Evolutionary conservation across 2,888 invertebrate species (phyloP).

Genomic region (Pyrrhia umbra): DNA sequence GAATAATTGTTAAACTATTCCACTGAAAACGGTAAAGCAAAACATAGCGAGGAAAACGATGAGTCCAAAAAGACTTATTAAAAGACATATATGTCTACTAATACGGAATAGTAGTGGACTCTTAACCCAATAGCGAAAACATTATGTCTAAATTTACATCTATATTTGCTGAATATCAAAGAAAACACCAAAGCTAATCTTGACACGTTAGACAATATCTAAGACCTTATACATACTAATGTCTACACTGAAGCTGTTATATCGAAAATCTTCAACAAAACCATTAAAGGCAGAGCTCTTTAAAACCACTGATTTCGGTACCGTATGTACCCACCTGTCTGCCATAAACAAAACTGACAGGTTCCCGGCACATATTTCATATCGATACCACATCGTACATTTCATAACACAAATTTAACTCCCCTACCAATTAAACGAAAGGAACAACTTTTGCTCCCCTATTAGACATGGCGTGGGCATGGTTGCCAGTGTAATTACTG

Average conservation of each 20-base stretch:
- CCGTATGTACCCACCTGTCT: constrained; percentile 25
- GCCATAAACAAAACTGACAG: constrained; percentile 40
- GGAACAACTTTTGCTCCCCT: constrained; percentile 37
- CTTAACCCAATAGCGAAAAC: too few species aligned
- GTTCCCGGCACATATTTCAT: constrained; percentile 42
- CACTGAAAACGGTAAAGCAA: too few species aligned
- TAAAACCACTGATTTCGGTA: not conserved
- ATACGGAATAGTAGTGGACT: too few species aligned
- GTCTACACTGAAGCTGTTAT: too few species aligned
- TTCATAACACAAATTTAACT: constrained; percentile 34
- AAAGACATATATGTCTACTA: too few species aligned
- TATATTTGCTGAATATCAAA: too few species aligned
- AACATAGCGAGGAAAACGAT: not conserved
- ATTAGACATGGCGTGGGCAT: constrained; percentile 3
- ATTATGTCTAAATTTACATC: too few species aligned
- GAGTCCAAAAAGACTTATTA: too few species aligned
- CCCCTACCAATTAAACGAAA: constrained; percentile 47
- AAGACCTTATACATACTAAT: too few species aligned
- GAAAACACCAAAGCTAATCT: too few species aligned
- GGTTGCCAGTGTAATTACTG: not conserved
- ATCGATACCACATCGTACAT: constrained; percentile 31
- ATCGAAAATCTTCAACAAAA: too few species aligned
- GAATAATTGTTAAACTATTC: not conserved
- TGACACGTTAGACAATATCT: too few species aligned
- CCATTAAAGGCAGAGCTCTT: not conserved